A percentile compares a stretch with the other conserved stretches of the same genome.
Evolutionary conservation across 2,797 vertebrate species (phyloP).

Genomic region (Fratercula arctica): DNA sequence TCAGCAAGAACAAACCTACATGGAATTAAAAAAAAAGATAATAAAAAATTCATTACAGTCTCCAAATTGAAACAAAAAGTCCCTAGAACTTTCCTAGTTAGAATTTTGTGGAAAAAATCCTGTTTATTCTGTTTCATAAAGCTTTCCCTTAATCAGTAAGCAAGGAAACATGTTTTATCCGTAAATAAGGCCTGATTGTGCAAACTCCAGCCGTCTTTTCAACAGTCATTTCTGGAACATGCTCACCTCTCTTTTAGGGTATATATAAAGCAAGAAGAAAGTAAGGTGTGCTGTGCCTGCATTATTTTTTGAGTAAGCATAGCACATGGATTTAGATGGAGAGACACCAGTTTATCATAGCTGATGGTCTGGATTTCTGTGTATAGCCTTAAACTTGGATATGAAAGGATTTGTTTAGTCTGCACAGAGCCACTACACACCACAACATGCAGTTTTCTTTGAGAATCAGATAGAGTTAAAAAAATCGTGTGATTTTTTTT

Average conservation of each 20-base stretch:
- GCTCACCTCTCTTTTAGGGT: not conserved
- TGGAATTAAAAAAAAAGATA: constrained; percentile 59
- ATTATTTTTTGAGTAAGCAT: not conserved
- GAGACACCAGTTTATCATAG: not conserved
- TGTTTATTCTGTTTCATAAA: constrained; percentile 7
- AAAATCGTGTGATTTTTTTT: not conserved
- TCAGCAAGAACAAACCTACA: constrained; percentile 69
- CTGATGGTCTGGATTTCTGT: not conserved
- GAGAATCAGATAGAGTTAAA: not conserved
- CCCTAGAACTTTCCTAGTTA: not conserved
- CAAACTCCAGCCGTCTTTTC: not conserved
- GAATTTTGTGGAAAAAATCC: not conserved
- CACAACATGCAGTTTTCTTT: not conserved
- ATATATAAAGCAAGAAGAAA: not conserved
- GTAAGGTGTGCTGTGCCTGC: not conserved
- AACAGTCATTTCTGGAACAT: not conserved
- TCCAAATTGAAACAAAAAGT: constrained; percentile 37
- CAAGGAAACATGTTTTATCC: not conserved
- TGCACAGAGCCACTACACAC: not conserved
- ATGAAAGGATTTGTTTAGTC: not conserved
- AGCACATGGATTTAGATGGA: not conserved
- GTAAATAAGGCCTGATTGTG: not conserved
- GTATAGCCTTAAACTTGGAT: not conserved
- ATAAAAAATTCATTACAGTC: constrained; percentile 66
- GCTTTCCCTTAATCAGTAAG: not conserved